Evolutionary conservation across 2,797 vertebrate genomes (phyloP), one percentile per base, ranked within the genome.

Genomic region (Bryconaethiops microstoma): DNA sequence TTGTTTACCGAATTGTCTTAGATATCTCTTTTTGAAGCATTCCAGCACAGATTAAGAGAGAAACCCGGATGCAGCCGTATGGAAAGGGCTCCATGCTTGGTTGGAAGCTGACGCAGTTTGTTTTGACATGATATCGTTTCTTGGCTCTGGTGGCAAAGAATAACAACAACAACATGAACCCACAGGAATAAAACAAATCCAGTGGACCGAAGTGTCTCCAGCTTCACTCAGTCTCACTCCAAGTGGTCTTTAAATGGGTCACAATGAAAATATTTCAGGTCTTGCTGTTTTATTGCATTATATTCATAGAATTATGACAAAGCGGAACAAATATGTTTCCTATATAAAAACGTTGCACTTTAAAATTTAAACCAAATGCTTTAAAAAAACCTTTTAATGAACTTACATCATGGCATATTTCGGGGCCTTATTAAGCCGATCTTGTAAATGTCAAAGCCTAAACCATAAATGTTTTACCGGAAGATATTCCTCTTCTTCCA

Each of bases 101-200:
- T 92, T 86, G 88, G 91, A 94, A 92, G 91, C 86, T 82, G 77
- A 83, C 86, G 87, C 14, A 82, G 87, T 84, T 91, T 94, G 90
- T 93, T 94, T 92, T 90, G 84, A 93, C 88, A 92, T 83, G 80
- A 86, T 91, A 92, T 92, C 88, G 89, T 86, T 88, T 90, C 89
- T 91, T 92, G 91, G 89, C 91, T 89, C 87, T 84, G 87, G 87
- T 90, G 89, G 88, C 85, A 90, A 89, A 87, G 88, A 92, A 83
- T 90, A 92, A 89, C 91, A 92, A 86, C 82, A 92, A 89, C 91
- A 92, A 86, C 82, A 77, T 87, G 85, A 88, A 83, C 83, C 79
- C 80, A 82, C 82, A 74, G 83, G 84, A 91, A 82, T 89, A 80
- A 78, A 81, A 84, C 77, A 86, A 84, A 25, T 60, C 78, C 74